These are phyloP conservation scores for Colostygia pectinataria DNA, from an alignment of 2,888 invertebrate genomes.

Conservation along the genomic window DNA sequence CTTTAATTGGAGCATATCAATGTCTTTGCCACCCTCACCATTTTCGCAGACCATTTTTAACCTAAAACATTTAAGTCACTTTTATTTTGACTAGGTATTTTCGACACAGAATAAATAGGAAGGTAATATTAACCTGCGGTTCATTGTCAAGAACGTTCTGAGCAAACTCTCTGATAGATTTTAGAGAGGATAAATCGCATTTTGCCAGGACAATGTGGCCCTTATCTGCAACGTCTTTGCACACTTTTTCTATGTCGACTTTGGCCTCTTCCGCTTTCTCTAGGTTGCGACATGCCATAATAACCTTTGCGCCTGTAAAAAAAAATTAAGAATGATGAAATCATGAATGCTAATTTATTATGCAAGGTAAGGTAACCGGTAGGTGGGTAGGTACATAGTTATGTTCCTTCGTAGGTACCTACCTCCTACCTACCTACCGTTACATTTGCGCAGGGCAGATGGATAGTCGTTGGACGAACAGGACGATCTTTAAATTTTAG, in stretches of 20 bases:
- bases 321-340: background rate
- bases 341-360: too few relatives aligned
- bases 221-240: conserved; percentile 60
- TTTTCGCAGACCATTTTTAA: too few relatives aligned
- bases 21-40: too few relatives aligned
- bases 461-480: too few relatives aligned
- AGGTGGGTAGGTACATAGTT: background rate
- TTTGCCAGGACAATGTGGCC: conserved; percentile 77
- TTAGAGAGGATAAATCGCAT: conserved; percentile 84
- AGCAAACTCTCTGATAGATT: conserved; percentile 85
- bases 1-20: too few relatives aligned
- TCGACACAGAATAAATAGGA: background rate
- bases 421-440: too few relatives aligned
- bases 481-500: too few relatives aligned
- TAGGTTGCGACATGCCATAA: conserved; percentile 80
- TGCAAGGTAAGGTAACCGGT: too few relatives aligned
- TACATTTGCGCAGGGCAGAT: too few relatives aligned
- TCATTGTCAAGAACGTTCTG: conserved; percentile 80
- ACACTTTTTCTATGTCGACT: conserved; percentile 73
- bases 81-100: too few relatives aligned
- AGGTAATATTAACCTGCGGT: conserved; percentile 59
- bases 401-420: too few relatives aligned
- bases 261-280: conserved; percentile 83
- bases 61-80: too few relatives aligned
- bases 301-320: conserved; percentile 78